Percentiles rank a stretch among this genome's conserved stretches.
phyloP scores from a whole-genome alignment of 2,113 vertebrate genomes.

The Equus przewalskii region DNA sequence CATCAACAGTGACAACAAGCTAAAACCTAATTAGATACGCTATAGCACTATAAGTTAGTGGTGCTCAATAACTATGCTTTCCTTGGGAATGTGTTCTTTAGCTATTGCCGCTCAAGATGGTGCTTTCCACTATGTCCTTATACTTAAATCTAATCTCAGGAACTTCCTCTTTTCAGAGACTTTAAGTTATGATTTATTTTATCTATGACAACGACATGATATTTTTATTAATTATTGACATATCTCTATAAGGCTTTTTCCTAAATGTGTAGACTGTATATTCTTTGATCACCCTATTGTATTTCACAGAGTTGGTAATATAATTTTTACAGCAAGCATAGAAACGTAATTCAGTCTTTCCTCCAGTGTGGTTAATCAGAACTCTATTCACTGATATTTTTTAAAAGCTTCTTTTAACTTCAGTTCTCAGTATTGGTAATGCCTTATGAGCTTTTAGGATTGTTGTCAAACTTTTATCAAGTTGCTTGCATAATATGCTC shows the following conservation, averaged over 20 bases:
- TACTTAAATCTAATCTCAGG: not conserved
- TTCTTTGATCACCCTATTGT: not conserved
- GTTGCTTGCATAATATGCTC: not conserved
- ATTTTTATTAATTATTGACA: not conserved
- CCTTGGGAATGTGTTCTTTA: not conserved
- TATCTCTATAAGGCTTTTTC: not conserved
- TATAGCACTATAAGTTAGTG: not conserved
- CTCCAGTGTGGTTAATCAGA: not conserved
- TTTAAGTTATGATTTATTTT: not conserved
- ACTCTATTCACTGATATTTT: slow-evolving; percentile 22
- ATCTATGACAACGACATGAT: not conserved
- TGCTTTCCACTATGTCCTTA: not conserved
- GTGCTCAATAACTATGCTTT: not conserved
- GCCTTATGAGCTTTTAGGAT: not conserved
- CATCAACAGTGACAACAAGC: not conserved
- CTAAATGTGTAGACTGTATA: not conserved
- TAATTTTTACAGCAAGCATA: slow-evolving; percentile 41
- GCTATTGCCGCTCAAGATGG: not conserved
- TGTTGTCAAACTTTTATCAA: not conserved
- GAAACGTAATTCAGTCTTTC: not conserved
- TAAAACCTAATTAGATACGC: not conserved
- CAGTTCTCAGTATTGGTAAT: not conserved
- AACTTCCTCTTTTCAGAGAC: not conserved
- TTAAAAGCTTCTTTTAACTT: not conserved
- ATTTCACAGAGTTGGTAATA: slow-evolving; percentile 16